Evolutionary conservation across 2,797 vertebrate species (phyloP).

Genomic region (Rhincodon typus): DNA sequence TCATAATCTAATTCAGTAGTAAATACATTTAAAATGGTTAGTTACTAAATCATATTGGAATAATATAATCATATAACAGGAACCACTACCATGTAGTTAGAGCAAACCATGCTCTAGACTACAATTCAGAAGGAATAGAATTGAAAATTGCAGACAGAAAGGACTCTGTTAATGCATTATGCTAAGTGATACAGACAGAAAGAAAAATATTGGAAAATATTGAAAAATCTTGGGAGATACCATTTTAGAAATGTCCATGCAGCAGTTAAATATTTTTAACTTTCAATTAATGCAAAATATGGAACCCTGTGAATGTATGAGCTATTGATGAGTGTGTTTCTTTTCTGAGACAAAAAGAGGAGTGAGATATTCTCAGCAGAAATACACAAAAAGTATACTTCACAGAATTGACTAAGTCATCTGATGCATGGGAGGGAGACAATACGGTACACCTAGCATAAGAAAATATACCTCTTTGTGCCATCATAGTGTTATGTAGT

Average conservation of each 20-base stretch:
- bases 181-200: background rate
- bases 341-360: background rate
- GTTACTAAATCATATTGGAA: too few relatives aligned
- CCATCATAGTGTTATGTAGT: background rate
- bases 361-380: background rate
- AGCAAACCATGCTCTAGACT: too few relatives aligned
- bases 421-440: background rate
- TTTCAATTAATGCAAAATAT: background rate
- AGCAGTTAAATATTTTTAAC: background rate
- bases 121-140: background rate
- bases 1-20: background rate
- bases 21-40: background rate
- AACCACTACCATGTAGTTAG: background rate
- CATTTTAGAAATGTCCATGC: background rate
- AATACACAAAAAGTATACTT: background rate
- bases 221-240: background rate
- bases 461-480: background rate
- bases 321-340: background rate
- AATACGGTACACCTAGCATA: background rate
- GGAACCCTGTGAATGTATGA: background rate
- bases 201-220: background rate
- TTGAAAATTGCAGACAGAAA: background rate
- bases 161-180: background rate
- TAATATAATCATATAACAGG: too few relatives aligned
- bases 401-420: background rate